phyloP scores from a whole-genome alignment of 2,797 vertebrate species.

The Xenentodon cancila region DNA sequence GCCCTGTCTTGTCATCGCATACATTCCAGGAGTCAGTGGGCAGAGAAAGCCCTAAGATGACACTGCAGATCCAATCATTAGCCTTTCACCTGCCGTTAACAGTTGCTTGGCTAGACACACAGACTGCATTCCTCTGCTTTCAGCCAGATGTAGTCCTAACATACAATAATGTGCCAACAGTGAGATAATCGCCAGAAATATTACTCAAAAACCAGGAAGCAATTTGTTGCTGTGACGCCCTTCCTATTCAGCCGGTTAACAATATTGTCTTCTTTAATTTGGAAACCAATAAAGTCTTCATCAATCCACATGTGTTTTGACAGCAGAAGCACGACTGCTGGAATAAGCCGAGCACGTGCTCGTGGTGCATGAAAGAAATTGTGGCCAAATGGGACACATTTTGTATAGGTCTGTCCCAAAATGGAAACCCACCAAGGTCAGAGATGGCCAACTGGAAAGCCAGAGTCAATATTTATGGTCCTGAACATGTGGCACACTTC shows the following conservation, averaged over 20 bases:
- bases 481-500: slow-evolving; percentile 87
- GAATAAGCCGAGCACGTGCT: slow-evolving; percentile 44
- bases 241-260: slow-evolving; percentile 43
- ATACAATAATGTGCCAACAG: slow-evolving; percentile 65
- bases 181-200: slow-evolving; percentile 65
- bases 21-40: slow-evolving; percentile 94
- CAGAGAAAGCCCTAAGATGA: slow-evolving; percentile 91
- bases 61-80: slow-evolving; percentile 93
- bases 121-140: slow-evolving; percentile 87
- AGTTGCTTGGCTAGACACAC: slow-evolving; percentile 91
- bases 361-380: slow-evolving; percentile 69
- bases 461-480: slow-evolving; percentile 94
- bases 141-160: slow-evolving; percentile 79
- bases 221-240: slow-evolving; percentile 46
- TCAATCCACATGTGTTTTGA: slow-evolving; percentile 78
- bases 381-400: slow-evolving; percentile 74
- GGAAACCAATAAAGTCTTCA: slow-evolving; percentile 67
- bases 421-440: slow-evolving; percentile 91
- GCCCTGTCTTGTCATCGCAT: slow-evolving; percentile 92
- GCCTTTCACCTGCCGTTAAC: slow-evolving; percentile 93
- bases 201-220: slow-evolving; percentile 43
- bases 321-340: slow-evolving; percentile 75
- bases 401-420: slow-evolving; percentile 77
- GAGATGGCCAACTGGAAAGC: slow-evolving; percentile 88
- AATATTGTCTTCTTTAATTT: slow-evolving; percentile 65